phyloP scores from a whole-genome alignment of 2,888 invertebrate genomes.

The Leptothorax acervorum region DNA sequence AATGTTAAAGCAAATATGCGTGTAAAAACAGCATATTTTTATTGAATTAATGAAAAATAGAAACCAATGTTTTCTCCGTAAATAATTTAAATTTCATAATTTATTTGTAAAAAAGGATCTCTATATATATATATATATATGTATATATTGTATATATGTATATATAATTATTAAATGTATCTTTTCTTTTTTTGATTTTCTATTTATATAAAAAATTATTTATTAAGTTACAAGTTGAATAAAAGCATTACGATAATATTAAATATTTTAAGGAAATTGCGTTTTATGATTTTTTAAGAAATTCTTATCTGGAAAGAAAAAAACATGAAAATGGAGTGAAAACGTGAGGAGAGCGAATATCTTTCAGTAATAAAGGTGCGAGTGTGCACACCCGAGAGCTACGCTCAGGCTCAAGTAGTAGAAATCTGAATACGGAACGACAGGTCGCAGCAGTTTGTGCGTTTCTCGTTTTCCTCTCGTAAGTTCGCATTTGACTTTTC shows the following conservation, averaged over 20 bases:
- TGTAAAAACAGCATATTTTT: not conserved
- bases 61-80: not conserved
- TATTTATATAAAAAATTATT: not conserved
- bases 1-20: not conserved
- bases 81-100: not conserved
- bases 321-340: not conserved
- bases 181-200: not conserved
- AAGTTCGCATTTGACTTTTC: slow-evolving; percentile 6
- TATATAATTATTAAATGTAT: too few species aligned
- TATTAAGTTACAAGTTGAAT: not conserved
- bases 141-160: too few species aligned
- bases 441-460: slow-evolving; percentile 10
- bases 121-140: not conserved
- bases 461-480: not conserved
- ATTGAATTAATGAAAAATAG: not conserved
- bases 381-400: slow-evolving; percentile 6
- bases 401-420: slow-evolving; percentile 26
- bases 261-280: not conserved
- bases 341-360: not conserved
- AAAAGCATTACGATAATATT: not conserved
- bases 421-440: slow-evolving; percentile 31
- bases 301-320: not conserved
- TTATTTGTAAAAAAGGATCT: not conserved
- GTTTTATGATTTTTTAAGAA: not conserved
- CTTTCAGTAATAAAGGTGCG: slow-evolving; percentile 31